A percentile compares a stretch with the other conserved stretches of the same genome.
Evolutionary conservation across 2,113 vertebrate species (phyloP).

Genomic region (Microtus richardsoni): DNA sequence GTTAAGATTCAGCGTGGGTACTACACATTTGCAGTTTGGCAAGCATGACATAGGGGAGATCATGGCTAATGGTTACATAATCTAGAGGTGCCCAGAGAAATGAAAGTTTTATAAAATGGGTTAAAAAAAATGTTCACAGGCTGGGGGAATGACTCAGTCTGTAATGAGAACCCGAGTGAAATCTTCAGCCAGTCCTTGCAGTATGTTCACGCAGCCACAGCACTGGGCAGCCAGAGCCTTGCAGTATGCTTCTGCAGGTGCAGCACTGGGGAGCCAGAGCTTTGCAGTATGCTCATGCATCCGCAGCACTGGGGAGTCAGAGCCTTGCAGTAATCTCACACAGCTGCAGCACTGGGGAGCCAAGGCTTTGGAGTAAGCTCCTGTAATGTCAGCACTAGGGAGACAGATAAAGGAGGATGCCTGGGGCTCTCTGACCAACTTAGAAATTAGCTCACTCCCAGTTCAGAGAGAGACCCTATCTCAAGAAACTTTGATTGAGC

Average conservation of each 20-base stretch:
- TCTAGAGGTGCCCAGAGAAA: neutral
- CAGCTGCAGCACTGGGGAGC: no score
- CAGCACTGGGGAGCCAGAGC: neutral
- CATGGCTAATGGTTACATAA: neutral
- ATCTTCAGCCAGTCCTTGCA: neutral
- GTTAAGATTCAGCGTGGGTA: neutral
- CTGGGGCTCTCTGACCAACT: neutral
- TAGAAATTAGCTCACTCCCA: neutral
- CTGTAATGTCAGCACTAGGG: neutral
- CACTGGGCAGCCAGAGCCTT: neutral
- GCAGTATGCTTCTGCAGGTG: no score
- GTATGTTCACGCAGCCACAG: neutral
- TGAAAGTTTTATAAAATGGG: neutral
- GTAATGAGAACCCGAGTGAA: neutral
- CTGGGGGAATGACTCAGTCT: neutral
- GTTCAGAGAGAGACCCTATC: neutral
- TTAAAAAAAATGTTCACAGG: neutral
- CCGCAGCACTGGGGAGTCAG: neutral
- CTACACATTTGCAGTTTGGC: neutral
- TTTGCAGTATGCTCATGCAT: neutral
- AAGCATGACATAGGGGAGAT: neutral
- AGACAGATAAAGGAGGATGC: neutral
- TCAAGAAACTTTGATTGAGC: neutral
- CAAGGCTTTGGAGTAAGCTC: neutral
- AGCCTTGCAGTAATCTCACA: no score